Percentiles rank a stretch among this genome's conserved stretches.
These are phyloP conservation scores for Laothoe populi DNA, from an alignment of 2,888 invertebrate genomes.

Conservation along the genomic window DNA sequence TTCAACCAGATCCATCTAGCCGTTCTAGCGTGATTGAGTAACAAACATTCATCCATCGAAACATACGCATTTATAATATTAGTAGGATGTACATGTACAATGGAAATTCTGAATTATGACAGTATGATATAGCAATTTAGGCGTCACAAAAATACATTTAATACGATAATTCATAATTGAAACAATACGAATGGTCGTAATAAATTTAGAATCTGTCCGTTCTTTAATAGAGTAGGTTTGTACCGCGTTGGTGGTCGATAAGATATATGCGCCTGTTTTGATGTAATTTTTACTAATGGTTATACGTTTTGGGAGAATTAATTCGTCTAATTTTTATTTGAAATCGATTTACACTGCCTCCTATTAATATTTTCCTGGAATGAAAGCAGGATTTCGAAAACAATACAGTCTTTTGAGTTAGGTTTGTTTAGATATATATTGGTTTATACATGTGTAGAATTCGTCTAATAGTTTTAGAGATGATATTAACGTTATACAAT, in stretches of 20 bases:
- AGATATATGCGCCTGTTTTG: constrained; percentile 62
- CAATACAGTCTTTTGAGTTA: too few relatives aligned
- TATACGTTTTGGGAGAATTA: constrained; percentile 25
- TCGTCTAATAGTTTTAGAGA: too few relatives aligned
- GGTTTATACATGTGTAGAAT: too few relatives aligned
- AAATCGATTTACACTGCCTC: too few relatives aligned
- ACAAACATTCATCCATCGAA: too few relatives aligned
- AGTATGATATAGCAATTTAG: constrained; percentile 76
- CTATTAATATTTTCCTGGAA: too few relatives aligned
- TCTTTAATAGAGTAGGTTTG: constrained; percentile 63
- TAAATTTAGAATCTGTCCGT: constrained; percentile 68
- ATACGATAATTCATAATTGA: constrained; percentile 78
- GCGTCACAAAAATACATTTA: constrained; percentile 72
- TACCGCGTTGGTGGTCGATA: constrained; percentile 69
- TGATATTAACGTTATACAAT: too few relatives aligned
- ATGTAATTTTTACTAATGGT: constrained; percentile 41
- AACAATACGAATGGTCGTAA: constrained; percentile 72
- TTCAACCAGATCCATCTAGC: too few relatives aligned
- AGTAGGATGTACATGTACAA: constrained; percentile 66
- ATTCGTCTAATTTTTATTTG: constrained; percentile 20
- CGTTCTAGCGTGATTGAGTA: too few relatives aligned
- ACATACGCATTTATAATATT: too few relatives aligned
- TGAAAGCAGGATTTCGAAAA: too few relatives aligned
- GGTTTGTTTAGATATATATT: too few relatives aligned
- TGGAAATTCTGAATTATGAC: constrained; percentile 69